Percentiles rank a stretch among this genome's conserved stretches.
phyloP scores from a whole-genome alignment of 37 sponge, comb jelly and placozoan genomes.

The Amphimedon queenslandica region DNA sequence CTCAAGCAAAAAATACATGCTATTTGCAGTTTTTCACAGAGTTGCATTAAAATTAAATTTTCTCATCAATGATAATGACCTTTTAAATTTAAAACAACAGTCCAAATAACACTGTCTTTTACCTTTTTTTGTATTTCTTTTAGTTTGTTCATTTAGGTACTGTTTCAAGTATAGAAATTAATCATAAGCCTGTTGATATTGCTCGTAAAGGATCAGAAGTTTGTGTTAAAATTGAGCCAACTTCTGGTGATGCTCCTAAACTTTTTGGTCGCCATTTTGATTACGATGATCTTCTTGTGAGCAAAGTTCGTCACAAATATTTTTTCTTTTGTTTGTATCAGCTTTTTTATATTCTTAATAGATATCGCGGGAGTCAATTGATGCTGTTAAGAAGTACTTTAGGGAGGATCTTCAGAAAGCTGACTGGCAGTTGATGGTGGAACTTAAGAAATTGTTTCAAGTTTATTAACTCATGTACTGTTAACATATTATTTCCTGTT shows the following conservation, averaged over 20 bases:
- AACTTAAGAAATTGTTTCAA: conserved; percentile 88
- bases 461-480: conserved; percentile 41
- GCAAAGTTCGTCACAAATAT: conserved; percentile 72
- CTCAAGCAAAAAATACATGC: too few relatives aligned
- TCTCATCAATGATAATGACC: too few relatives aligned
- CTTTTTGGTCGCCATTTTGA: conserved; percentile 96
- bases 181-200: conserved; percentile 86
- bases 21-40: too few relatives aligned
- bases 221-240: conserved; percentile 89
- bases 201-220: conserved; percentile 84
- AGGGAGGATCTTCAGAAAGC: conserved; percentile 83
- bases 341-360: conserved; percentile 7
- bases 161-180: conserved; percentile 77
- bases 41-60: too few relatives aligned
- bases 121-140: conserved; percentile 1
- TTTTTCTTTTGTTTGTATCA: not conserved
- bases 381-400: conserved; percentile 96
- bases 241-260: conserved; percentile 86
- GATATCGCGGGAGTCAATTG: conserved; percentile 95
- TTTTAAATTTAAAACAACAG: too few relatives aligned
- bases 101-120: too few relatives aligned
- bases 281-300: conserved; percentile 85
- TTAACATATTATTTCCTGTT: not conserved
- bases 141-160: conserved; percentile 82
- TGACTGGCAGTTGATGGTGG: conserved; percentile 95